Evolutionary conservation across 2,113 vertebrate genomes (phyloP), one percentile per base, ranked within the genome.

Genomic region (Cottus gobio): DNA sequence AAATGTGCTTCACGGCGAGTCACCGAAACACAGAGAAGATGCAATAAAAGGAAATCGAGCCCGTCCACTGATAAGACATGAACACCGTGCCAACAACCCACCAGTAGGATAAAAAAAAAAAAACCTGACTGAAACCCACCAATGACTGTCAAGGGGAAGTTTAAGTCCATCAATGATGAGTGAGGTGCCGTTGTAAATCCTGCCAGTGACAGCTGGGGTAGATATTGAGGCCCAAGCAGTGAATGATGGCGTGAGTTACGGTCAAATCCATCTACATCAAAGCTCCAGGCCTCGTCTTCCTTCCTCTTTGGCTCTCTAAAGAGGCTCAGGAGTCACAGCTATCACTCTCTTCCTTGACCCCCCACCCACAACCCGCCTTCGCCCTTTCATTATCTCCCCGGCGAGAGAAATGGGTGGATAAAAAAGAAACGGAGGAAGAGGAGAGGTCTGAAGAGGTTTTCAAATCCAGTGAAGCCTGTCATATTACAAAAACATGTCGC

Each of bases 401-500:
- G 94, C 93, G 88, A 77, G 81, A 82, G 75, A 77, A 84, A 78
- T 66, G 75, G 79, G 64, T 69, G 72, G 63, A 15, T 48, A 52
- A 57, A 71, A 57, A 81, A 57, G 52, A 36, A 58, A 54, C 22
- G 66, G 72, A 65, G 69, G 74, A 84, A 66, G 83, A 88, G 75
- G 58, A 75, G 94, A 94, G 93, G 93, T 95, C 95, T 95, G 92
- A 96, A 95, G 94, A 96, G 95, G 91, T 93, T 95, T 92, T 96
- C 93, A 94, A 95, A 95, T 94, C 93, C 95, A 93, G 92, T 93
- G 94, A 95, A 96, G 95, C 96, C 96, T 96, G 96, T 97, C 97
- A 97, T 95, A 96, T 96, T 96, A 96, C 73, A 96, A 96, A 97
- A 97, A 96, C 96, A 96, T 95, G 96, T 96, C 95, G 96, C 96